phyloP scores from a whole-genome alignment of 2,113 vertebrate genomes.

The Chlorocebus sabaeus region DNA sequence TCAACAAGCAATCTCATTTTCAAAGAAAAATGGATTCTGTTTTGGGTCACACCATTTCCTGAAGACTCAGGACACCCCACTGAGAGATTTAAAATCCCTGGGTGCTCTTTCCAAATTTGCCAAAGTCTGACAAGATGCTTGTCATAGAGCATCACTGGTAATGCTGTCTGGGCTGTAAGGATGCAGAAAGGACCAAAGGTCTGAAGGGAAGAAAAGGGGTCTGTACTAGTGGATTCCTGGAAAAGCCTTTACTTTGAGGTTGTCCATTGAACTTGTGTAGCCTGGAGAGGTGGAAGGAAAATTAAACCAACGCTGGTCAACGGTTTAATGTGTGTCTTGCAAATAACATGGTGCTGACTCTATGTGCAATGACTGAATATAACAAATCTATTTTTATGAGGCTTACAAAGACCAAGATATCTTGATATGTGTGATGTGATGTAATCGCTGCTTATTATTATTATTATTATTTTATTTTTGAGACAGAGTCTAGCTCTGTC shows the following conservation, averaged over 20 bases:
- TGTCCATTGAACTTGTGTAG: neutral
- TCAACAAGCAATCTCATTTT: constrained; percentile 12
- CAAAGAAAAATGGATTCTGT: neutral
- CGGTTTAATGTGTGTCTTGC: neutral
- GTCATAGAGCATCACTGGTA: neutral
- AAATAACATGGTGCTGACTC: neutral
- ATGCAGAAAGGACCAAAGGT: neutral
- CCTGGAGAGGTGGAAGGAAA: neutral
- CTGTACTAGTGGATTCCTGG: neutral
- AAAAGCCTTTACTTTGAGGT: neutral
- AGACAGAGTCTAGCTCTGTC: too few relatives aligned
- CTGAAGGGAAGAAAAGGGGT: neutral
- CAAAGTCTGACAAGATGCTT: neutral
- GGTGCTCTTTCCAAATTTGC: neutral
- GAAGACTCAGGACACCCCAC: neutral
- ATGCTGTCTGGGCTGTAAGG: too few relatives aligned
- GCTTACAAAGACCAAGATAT: constrained; percentile 26
- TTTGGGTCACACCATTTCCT: neutral
- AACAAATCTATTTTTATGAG: constrained; percentile 53
- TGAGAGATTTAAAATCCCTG: neutral
- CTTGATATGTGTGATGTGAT: constrained; percentile 45
- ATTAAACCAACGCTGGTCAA: neutral
- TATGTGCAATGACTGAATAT: neutral
- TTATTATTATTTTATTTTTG: too few relatives aligned
- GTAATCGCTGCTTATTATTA: neutral